These are phyloP conservation scores for Danio kyathit DNA, from an alignment of 2,797 vertebrate species.

Conservation along the genomic window DNA sequence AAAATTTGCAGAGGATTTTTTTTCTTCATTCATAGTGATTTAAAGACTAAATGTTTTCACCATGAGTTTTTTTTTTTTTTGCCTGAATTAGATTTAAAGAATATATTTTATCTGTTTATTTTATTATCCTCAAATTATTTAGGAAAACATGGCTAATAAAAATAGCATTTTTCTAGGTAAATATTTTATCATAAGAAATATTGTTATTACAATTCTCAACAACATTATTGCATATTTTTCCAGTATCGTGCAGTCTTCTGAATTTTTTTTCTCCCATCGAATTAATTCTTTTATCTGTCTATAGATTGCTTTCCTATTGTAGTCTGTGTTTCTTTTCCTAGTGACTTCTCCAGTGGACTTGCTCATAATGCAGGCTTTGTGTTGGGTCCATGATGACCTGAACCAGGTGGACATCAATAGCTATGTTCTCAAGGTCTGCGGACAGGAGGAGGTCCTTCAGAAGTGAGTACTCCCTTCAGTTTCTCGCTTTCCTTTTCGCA, in stretches of 20 bases:
- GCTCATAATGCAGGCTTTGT: conserved; percentile 96
- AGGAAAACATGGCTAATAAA: too few relatives aligned
- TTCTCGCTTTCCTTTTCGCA: neutral
- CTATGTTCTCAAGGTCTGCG: conserved; percentile 96
- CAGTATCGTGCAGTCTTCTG: too few relatives aligned
- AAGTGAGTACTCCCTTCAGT: conserved; percentile 84
- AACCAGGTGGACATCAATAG: conserved; percentile 93
- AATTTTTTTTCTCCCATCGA: neutral
- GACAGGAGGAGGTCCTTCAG: conserved; percentile 93
- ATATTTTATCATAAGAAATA: too few relatives aligned
- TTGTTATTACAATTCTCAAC: too few relatives aligned
- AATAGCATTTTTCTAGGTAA: too few relatives aligned
- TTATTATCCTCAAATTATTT: too few relatives aligned
- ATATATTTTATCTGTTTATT: too few relatives aligned
- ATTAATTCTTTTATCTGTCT: neutral
- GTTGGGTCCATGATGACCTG: conserved; percentile 97
- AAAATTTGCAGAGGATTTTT: too few relatives aligned
- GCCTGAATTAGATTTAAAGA: too few relatives aligned
- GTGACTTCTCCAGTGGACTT: conserved; percentile 97
- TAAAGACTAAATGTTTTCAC: too few relatives aligned
- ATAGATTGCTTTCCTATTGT: neutral
- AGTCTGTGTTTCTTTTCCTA: conserved; percentile 61
- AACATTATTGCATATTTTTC: neutral
- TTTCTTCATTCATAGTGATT: too few relatives aligned
- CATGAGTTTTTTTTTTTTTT: too few relatives aligned